Conservation (phyloP, 2,888 invertebrate species). For the Panzeria rudis region DNA sequence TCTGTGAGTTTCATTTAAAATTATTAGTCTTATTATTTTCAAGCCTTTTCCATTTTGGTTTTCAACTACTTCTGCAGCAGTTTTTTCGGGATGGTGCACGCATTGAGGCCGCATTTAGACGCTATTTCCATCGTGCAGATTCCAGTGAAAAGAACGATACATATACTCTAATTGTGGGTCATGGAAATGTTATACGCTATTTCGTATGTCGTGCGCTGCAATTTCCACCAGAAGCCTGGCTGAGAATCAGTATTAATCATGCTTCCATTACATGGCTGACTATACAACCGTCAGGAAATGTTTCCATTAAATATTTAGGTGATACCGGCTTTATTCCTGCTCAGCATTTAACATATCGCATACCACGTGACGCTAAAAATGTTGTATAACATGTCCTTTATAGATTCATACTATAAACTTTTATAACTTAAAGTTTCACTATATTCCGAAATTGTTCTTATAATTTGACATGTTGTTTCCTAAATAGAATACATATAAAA, state of each 20-base stretch:
- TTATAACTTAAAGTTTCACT: slow-evolving; percentile 3
- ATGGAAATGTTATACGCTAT: slow-evolving; percentile 98
- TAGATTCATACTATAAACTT: background rate
- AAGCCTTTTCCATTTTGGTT: background rate
- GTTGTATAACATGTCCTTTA: slow-evolving; percentile 75
- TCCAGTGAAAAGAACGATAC: slow-evolving; percentile 91
- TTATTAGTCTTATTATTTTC: background rate
- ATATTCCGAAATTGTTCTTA: background rate
- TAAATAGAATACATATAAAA: background rate
- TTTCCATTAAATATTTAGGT: slow-evolving; percentile 91
- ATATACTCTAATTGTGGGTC: slow-evolving; percentile 96
- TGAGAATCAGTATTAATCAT: slow-evolving; percentile 95
- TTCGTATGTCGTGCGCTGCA: slow-evolving; percentile 98
- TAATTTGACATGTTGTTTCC: slow-evolving; percentile 15
- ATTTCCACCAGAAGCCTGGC: slow-evolving; percentile 98
- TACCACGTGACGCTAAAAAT: slow-evolving; percentile 79
- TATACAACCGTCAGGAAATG: slow-evolving; percentile 93
- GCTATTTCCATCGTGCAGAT: slow-evolving; percentile 95
- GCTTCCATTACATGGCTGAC: slow-evolving; percentile 96
- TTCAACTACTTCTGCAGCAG: slow-evolving; percentile 86
- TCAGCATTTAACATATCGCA: slow-evolving; percentile 87
- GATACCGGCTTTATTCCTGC: slow-evolving; percentile 96
- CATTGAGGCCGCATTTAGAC: slow-evolving; percentile 97
- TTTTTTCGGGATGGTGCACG: slow-evolving; percentile 96
- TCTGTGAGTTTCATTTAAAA: slow-evolving; percentile 85